Evolutionary conservation across 2,888 invertebrate species (phyloP).

Genomic region (Buathra laborator): DNA sequence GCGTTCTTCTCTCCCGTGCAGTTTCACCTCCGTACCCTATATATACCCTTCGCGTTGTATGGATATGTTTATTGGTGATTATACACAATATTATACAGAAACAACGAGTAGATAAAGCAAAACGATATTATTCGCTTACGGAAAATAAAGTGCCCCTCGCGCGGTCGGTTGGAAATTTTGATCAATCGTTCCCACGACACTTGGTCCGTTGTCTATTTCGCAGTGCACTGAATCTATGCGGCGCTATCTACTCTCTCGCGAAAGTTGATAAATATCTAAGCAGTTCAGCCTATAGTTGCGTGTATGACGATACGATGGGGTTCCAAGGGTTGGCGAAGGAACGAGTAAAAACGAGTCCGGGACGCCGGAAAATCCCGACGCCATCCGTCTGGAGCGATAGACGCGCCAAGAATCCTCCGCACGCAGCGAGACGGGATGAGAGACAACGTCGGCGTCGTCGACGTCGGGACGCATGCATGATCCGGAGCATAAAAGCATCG

Average conservation of each 20-base stretch:
- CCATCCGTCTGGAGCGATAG: conserved; percentile 44
- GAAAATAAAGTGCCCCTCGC: conserved; percentile 37
- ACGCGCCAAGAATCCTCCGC: conserved; percentile 19
- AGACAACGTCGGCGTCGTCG: conserved; percentile 33
- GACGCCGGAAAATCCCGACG: conserved; percentile 20
- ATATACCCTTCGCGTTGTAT: conserved; percentile 42
- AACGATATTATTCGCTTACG: conserved; percentile 47
- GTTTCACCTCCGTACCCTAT: conserved; percentile 11
- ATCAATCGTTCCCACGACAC: conserved; percentile 52
- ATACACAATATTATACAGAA: conserved; percentile 49
- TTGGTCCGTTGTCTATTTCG: neutral
- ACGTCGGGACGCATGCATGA: conserved; percentile 53
- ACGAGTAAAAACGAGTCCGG: conserved; percentile 19
- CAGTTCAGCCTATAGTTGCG: neutral
- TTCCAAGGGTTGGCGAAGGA: neutral
- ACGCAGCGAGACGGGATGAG: conserved; percentile 33
- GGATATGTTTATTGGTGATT: conserved; percentile 68
- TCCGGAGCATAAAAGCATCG: conserved; percentile 48
- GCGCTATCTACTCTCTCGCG: neutral
- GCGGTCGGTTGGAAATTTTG: conserved; percentile 39
- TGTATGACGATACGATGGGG: no score
- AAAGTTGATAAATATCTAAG: neutral
- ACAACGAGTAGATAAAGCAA: conserved; percentile 50
- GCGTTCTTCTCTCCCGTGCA: conserved; percentile 31
- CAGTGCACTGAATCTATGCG: neutral